Conservation (phyloP, 1,140 invertebrate species). For the Marisa cornuarietis region DNA sequence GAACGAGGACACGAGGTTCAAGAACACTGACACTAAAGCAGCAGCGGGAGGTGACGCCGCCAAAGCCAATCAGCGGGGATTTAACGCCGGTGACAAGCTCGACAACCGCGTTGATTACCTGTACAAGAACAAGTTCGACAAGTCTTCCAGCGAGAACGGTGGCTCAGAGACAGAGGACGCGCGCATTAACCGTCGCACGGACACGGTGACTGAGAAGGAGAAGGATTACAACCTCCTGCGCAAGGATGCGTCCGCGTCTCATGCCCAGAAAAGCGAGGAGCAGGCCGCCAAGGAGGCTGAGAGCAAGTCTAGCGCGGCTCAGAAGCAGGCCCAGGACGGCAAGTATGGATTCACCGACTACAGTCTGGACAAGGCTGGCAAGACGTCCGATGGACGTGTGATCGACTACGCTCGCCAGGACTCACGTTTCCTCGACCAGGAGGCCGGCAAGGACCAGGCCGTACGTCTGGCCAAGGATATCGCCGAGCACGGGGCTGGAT, state of each 20-base stretch:
- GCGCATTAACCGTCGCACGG: conserved; percentile 14
- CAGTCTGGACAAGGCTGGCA: conserved; percentile 26
- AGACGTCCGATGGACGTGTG: conserved; percentile 21
- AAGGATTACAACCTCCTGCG: conserved; percentile 23
- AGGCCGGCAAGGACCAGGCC: conserved; percentile 26
- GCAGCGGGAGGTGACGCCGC: conserved; percentile 24
- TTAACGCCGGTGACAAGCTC: conserved; percentile 25
- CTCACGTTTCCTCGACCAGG: conserved; percentile 19
- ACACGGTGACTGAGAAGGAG: conserved; percentile 25
- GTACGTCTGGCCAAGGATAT: conserved; percentile 30
- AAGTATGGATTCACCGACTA: conserved; percentile 27
- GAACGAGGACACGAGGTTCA: conserved; percentile 22
- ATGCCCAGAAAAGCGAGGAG: conserved; percentile 22
- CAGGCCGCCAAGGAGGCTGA: conserved; percentile 28
- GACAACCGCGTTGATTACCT: conserved; percentile 27
- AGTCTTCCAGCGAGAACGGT: conserved; percentile 28
- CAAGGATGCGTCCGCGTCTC: conserved; percentile 17
- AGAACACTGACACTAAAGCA: conserved; percentile 16
- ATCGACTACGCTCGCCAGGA: conserved; percentile 32
- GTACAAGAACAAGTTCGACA: conserved; percentile 33
- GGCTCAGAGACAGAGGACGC: conserved; percentile 35
- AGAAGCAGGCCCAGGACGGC: conserved; percentile 26
- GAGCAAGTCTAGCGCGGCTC: conserved; percentile 26
- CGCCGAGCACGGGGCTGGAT: conserved; percentile 23
- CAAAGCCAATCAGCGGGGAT: conserved; percentile 29